These are phyloP conservation scores for Telenomus remus DNA, from an alignment of 1,140 invertebrate species.

Conservation along the genomic window DNA sequence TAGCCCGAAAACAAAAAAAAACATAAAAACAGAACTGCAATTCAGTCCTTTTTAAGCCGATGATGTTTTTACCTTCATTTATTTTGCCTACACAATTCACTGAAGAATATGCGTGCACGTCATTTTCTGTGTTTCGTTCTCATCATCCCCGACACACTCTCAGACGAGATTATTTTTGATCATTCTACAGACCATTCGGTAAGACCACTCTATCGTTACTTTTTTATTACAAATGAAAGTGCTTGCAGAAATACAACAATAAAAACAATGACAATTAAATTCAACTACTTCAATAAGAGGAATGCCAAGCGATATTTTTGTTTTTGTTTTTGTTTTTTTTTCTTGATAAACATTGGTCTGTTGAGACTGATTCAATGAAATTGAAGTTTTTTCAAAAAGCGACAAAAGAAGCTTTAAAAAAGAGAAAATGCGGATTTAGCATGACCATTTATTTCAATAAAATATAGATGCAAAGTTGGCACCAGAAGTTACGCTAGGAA, in stretches of 20 bases:
- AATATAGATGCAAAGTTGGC: not conserved
- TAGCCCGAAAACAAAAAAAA: constrained; percentile 8
- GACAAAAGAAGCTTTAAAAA: too few relatives aligned
- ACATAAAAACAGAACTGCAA: not conserved
- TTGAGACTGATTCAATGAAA: not conserved
- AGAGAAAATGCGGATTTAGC: too few relatives aligned
- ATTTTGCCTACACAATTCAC: constrained; percentile 13
- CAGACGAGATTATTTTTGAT: constrained; percentile 43
- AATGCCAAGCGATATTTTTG: too few relatives aligned
- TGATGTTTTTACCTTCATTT: constrained; percentile 4
- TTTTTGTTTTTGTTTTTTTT: not conserved
- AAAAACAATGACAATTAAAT: too few relatives aligned
- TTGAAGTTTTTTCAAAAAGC: too few relatives aligned
- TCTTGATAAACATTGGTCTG: not conserved
- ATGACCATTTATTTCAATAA: not conserved
- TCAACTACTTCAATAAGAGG: too few relatives aligned
- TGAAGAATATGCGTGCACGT: constrained; percentile 5
- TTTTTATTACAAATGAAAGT: too few relatives aligned
- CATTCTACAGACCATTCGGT: constrained; percentile 27
- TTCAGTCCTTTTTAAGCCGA: constrained; percentile 19
- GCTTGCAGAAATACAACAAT: too few relatives aligned
- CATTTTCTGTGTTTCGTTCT: constrained; percentile 48
- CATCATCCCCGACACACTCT: constrained; percentile 13
- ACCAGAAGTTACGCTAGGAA: not conserved
- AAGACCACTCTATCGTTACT: not conserved